A percentile compares a stretch with the other conserved stretches of the same genome.
phyloP scores from a whole-genome alignment of 2,888 invertebrate genomes.

The Hirtodrosophila alboralis region DNA sequence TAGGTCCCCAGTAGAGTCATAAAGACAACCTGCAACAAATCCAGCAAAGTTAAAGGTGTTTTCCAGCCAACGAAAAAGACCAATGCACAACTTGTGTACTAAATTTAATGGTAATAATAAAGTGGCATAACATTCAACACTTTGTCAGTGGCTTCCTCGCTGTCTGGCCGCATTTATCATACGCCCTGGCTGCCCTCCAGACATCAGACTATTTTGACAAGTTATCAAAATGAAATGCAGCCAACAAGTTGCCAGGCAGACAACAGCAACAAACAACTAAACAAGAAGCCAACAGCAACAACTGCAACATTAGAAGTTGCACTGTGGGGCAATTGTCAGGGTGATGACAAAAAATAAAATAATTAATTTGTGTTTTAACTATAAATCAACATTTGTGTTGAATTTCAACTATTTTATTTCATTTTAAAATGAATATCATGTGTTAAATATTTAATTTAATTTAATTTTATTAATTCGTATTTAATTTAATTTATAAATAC shows the following conservation, averaged over 20 bases:
- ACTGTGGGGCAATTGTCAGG: background rate
- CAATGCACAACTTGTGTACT: conserved; percentile 14
- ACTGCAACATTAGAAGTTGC: conserved; percentile 12
- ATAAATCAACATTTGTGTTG: too few species aligned
- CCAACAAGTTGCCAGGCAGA: conserved; percentile 64
- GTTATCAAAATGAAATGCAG: conserved; percentile 77
- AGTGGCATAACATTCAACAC: conserved; percentile 77
- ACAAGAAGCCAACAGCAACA: conserved; percentile 6
- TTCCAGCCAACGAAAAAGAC: background rate
- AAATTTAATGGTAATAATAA: conserved; percentile 70
- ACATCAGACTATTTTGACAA: conserved; percentile 79
- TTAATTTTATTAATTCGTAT: too few species aligned
- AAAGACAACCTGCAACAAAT: conserved; percentile 65
- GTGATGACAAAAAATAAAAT: too few species aligned
- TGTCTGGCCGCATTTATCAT: conserved; percentile 81
- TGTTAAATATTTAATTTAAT: too few species aligned
- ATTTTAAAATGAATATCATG: too few species aligned
- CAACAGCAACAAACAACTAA: conserved; percentile 3
- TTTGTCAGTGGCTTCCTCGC: conserved; percentile 67
- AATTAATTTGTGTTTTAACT: too few species aligned
- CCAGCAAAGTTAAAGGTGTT: conserved; percentile 28
- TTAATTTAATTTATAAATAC: too few species aligned
- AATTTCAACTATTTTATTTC: too few species aligned
- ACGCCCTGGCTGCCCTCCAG: conserved; percentile 33
- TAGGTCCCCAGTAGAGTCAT: conserved; percentile 70